A percentile compares a stretch with the other conserved stretches of the same genome.
phyloP scores from a whole-genome alignment of 2,797 vertebrate species.

The Molothrus aeneus region DNA sequence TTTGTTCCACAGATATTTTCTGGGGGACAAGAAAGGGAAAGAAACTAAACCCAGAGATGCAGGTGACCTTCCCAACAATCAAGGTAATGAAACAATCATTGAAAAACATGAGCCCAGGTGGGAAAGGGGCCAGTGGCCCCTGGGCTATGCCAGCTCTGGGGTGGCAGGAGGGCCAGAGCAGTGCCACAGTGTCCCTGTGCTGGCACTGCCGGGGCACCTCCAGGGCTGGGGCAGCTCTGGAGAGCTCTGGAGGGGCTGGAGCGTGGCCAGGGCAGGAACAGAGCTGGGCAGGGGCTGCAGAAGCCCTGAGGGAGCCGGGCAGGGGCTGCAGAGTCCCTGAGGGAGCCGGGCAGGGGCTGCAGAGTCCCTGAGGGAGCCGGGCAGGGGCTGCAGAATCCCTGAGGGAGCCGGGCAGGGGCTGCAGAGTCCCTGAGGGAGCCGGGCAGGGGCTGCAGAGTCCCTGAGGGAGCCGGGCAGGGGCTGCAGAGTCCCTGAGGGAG shows the following conservation, averaged over 20 bases:
- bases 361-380: too few species aligned
- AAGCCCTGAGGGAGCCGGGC: too few species aligned
- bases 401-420: too few species aligned
- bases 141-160: not conserved
- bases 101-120: not conserved
- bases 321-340: too few species aligned
- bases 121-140: not conserved
- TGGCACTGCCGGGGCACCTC: not conserved
- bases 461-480: too few species aligned
- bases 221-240: not conserved
- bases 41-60: not conserved
- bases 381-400: not conserved
- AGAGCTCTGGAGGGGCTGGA: not conserved
- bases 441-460: too few species aligned
- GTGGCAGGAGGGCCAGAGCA: not conserved
- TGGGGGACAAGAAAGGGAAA: slow-evolving; percentile 18
- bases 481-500: too few species aligned
- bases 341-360: too few species aligned
- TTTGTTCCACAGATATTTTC: slow-evolving; percentile 93
- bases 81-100: not conserved
- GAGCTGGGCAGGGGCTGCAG: not conserved
- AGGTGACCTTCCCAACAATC: not conserved
- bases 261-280: fast-evolving
- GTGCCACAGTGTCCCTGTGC: not conserved
- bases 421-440: too few species aligned